Base-by-base conservation (phyloP, 2,797 vertebrate species). In the Anabacerthia variegaticeps region DNA sequence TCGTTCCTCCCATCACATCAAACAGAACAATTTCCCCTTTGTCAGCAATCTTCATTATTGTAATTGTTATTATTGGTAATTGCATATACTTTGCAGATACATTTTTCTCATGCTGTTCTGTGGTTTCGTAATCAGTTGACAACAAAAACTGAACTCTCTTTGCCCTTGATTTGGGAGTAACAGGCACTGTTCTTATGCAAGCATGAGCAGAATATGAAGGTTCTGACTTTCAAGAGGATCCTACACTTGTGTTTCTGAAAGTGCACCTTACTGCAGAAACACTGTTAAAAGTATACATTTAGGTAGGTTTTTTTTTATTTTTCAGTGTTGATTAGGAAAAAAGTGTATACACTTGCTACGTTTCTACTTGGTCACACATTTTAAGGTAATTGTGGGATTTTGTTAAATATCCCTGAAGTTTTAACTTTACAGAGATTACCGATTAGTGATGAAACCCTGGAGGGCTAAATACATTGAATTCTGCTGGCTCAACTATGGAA, bases 391-490 rank as follows among this genome's bases (percentile, higher is more conserved):
- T 78, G n/a, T 48, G 43, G n/a, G 18, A 76, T 90, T 94, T 84
- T 11, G 3, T 90, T 73, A 93, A 90, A 85, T 92, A 79, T 69
- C 32, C 23, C 34, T 51, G 24, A 67, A 95, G 17, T 76, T 94
- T 87, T 80, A 68, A 83, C 8, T 79, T 85, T 21, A 56, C 0
- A 0, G 68, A 65, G 61, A 48, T 93, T 76, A 86, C 19, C n/a
- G 71, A 69, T 93, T 83, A 91, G 52, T 54, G 78, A 71, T 71
- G 68, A 54, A 92, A 91, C 41, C 84, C 69, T 51, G 37, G 34
- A 46, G 61, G 71, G 52, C 41, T 88, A 87, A 89, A 76, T 76
- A 26, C 30, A 6, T 15, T 26, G 41, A 85, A 23, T 93, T 89
- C 46, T 92, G 22, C 49, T 80, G 65, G 15, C n/a, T 89, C 56